phyloP scores from a whole-genome alignment of 2,797 vertebrate species.

The Passerculus sandwichensis region DNA sequence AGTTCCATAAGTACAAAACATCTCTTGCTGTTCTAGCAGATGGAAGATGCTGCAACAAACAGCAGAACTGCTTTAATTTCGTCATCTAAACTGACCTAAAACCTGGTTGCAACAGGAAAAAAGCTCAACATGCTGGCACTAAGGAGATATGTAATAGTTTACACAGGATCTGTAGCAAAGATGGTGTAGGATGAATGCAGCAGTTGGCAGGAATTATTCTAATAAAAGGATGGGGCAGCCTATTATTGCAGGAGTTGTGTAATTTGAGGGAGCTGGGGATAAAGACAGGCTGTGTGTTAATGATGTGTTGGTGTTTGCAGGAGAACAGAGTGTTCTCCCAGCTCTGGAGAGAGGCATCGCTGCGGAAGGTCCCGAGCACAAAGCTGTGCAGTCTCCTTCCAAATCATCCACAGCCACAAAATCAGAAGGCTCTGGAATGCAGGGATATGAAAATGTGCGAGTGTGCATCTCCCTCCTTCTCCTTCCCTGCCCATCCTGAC shows the following conservation, averaged over 20 bases:
- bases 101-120: neutral
- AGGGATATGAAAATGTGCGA: neutral
- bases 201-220: neutral
- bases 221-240: neutral
- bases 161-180: neutral
- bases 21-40: neutral
- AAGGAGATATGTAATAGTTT: neutral
- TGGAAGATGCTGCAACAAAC: neutral
- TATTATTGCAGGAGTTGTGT: neutral
- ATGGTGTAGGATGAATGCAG: neutral
- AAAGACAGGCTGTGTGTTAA: neutral
- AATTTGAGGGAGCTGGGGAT: constrained; percentile 11
- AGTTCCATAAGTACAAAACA: neutral
- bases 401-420: neutral
- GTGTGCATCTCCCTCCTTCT: neutral
- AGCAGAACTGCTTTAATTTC: neutral
- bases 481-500: neutral
- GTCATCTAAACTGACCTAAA: neutral
- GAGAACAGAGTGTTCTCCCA: constrained; percentile 5
- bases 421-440: neutral
- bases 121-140: neutral
- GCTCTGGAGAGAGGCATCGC: neutral
- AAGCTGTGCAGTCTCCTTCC: neutral
- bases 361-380: neutral
- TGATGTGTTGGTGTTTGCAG: neutral